These are phyloP conservation scores for Ischnus inquisitorius DNA, from an alignment of 2,888 invertebrate genomes.

Conservation along the genomic window DNA sequence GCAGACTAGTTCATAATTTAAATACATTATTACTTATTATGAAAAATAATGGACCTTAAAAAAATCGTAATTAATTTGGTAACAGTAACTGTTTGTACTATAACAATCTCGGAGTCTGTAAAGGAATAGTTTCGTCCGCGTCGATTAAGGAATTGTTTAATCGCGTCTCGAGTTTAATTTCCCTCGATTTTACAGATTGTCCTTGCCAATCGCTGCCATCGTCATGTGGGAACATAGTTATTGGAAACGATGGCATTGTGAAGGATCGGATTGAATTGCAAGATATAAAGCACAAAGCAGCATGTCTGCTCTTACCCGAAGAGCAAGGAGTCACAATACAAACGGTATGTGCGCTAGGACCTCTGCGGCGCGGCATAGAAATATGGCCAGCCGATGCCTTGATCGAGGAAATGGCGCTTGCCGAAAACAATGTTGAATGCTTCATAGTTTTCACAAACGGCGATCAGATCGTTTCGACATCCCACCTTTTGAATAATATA, in stretches of 20 bases:
- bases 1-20: too few relatives aligned
- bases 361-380: background rate
- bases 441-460: slow-evolving; percentile 54
- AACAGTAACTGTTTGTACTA: too few relatives aligned
- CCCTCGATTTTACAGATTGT: slow-evolving; percentile 72
- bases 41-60: too few relatives aligned
- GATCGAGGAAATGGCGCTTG: background rate
- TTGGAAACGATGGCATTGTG: slow-evolving; percentile 74
- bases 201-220: slow-evolving; percentile 75
- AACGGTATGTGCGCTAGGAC: slow-evolving; percentile 47
- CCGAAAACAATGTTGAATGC: slow-evolving; percentile 56
- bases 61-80: too few relatives aligned
- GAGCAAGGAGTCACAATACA: slow-evolving; percentile 74
- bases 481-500: slow-evolving; percentile 44
- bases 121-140: background rate
- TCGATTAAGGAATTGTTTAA: slow-evolving; percentile 1
- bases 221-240: slow-evolving; percentile 75
- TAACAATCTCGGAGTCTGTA: too few relatives aligned
- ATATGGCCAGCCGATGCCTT: background rate
- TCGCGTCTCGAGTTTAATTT: too few relatives aligned
- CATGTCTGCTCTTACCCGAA: slow-evolving; percentile 78
- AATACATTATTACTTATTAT: too few relatives aligned
- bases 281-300: slow-evolving; percentile 40
- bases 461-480: background rate
- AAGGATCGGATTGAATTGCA: slow-evolving; percentile 72